phyloP scores from a whole-genome alignment of 1,140 invertebrate species.

The Lycorma delicatula region DNA sequence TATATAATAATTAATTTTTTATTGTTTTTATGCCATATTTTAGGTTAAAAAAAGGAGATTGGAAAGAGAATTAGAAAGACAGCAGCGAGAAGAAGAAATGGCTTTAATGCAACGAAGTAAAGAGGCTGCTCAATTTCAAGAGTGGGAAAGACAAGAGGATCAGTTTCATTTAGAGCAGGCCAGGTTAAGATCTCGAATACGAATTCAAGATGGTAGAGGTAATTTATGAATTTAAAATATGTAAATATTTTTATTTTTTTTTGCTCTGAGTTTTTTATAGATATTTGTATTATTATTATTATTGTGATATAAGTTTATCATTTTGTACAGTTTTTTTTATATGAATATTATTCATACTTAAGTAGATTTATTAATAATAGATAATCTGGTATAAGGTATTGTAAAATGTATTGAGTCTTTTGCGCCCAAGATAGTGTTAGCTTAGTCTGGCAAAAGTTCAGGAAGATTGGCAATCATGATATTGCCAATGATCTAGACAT shows the following conservation, averaged over 20 bases:
- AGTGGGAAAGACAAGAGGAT: conserved; percentile 93
- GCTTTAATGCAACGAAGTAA: conserved; percentile 80
- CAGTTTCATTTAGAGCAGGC: conserved; percentile 87
- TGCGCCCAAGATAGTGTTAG: too few relatives aligned
- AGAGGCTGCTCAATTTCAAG: conserved; percentile 89
- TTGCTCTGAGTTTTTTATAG: too few relatives aligned
- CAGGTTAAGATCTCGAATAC: conserved; percentile 79
- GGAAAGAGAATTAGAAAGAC: conserved; percentile 83
- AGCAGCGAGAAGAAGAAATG: conserved; percentile 84
- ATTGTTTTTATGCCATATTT: background rate
- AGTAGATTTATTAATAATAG: too few relatives aligned
- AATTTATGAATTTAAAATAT: too few relatives aligned
- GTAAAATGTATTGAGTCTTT: too few relatives aligned
- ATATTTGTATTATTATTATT: too few relatives aligned
- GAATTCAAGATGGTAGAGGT: conserved; percentile 86
- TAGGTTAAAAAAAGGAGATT: conserved; percentile 80
- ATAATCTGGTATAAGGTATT: too few relatives aligned
- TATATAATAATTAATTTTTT: too few relatives aligned
- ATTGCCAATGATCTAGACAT: too few relatives aligned
- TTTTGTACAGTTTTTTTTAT: background rate
- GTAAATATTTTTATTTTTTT: background rate
- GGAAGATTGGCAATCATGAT: too few relatives aligned
- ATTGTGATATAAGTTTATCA: background rate
- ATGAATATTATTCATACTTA: background rate
- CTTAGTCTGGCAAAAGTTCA: too few relatives aligned